Evolutionary conservation across 2,888 invertebrate genomes (phyloP), one percentile per base, ranked within the genome.

Genomic region (Mesoligia furuncula): DNA sequence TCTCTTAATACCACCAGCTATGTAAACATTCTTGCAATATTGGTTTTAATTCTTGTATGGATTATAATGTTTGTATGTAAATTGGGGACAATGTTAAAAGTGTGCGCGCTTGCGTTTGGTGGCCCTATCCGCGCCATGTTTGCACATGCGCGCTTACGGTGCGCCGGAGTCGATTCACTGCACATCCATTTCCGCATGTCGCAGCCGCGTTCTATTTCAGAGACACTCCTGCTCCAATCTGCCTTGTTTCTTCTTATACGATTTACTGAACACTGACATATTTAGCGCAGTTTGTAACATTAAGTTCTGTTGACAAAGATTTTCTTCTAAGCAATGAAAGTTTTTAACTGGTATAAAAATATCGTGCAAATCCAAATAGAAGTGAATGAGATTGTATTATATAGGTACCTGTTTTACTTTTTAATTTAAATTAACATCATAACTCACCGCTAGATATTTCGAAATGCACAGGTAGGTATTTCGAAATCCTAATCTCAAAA

Each of bases 151-250:
- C 80, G 68, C 62, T 65, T 71, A 81, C 71, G 80, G 74, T 84
- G 79, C 76, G 80, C 80, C 72, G 67, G 85, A 86, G 89, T 87
- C 87, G 88, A 91, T 91, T 91, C 90, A 89, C 87, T 87, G 86
- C 88, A 84, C 83, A 88, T 89, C 82, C 92, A 92, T 94, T 95
- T 95, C 95, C 95, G 95, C 94, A 90, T 95, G 93, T 93, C 93
- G 87, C 92, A 83, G 89, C 79, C 83, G 80, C 73, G 90, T 90
- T 92, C 95, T 95, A 95, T 95, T 95, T 95, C 92, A 87, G 92
- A 92, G 85, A 85, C 89, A 77, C 81, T 80, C 70, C 83, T 85
- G 87, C 72, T 80, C 80, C 73, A 85, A 87, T 85, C 89, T 85
- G 84, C 73, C 73, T 74, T 79, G 78, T 81, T 72, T 77, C 77